These are phyloP conservation scores for Lymantria dispar DNA, from an alignment of 2,888 invertebrate genomes.

Conservation along the genomic window DNA sequence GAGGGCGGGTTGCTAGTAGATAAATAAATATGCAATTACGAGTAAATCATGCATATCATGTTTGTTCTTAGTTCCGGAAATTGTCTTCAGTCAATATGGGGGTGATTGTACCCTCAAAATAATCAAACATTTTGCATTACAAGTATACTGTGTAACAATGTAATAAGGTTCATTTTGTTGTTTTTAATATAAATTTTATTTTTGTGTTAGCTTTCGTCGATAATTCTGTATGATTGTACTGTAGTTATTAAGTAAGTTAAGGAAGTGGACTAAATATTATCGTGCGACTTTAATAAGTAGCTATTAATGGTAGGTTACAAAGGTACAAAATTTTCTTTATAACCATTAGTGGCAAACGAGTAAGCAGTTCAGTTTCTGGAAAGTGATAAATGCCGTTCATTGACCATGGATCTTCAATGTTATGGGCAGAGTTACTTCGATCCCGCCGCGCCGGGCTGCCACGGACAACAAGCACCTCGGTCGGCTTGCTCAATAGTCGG, in stretches of 20 bases:
- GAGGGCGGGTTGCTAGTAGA: too few species aligned
- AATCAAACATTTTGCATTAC: background rate
- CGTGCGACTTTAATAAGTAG: slow-evolving; percentile 29
- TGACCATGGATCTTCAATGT: too few species aligned
- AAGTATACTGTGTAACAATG: slow-evolving; percentile 8
- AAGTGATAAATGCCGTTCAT: too few species aligned
- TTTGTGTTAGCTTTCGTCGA: slow-evolving; percentile 25
- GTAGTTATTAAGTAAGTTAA: slow-evolving; percentile 30
- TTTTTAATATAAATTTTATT: slow-evolving; percentile 10
- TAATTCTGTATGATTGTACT: slow-evolving; percentile 58
- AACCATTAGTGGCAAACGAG: too few species aligned
- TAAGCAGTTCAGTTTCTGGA: too few species aligned
- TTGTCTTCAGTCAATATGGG: slow-evolving; percentile 67
- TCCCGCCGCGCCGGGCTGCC: too few species aligned
- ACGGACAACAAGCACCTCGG: too few species aligned
- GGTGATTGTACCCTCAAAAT: slow-evolving; percentile 33
- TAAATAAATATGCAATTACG: too few species aligned
- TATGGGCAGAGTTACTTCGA: too few species aligned
- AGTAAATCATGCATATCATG: slow-evolving; percentile 56
- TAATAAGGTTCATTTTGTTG: slow-evolving; percentile 17
- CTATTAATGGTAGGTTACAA: too few species aligned
- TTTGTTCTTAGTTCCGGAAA: slow-evolving; percentile 51
- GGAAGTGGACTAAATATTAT: slow-evolving; percentile 45
- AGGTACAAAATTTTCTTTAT: too few species aligned
- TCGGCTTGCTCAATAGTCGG: too few species aligned